Evolutionary conservation across 2,888 invertebrate species (phyloP), one percentile per base, ranked within the genome.

Genomic region (Tachina lurida): DNA sequence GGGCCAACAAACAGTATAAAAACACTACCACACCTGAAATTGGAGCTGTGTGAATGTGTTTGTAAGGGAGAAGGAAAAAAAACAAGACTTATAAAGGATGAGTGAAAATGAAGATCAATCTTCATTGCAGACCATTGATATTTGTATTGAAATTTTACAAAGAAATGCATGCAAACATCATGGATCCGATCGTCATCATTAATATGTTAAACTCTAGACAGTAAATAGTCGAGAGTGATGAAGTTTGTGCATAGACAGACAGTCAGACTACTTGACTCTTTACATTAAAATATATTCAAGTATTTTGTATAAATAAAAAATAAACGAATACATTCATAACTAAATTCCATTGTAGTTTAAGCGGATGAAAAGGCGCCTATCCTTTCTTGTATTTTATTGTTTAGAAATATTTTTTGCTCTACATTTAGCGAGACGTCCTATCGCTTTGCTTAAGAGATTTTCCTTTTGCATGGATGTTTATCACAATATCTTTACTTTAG

Each of bases 341-440:
- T n/a, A 63, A 67, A 71, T 19, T 71, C 49, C 22, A 54, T 84
- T 85, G 74, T 78, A 54, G 17, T 68, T 73, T 63, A 81, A 81
- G 84, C 81, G 81, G 77, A 75, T 85, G 60, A 85, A 82, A 82
- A 82, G 85, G 85, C 85, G 85, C 85, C 85, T 82, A 17, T 17
- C 52, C 54, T 52, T 43, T 17, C 52, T 63, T 58, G 52, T 76
- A 12, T 77, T 68, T 63, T 52, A 43, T 65, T 80, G 80, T 80
- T 75, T 67, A 39, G 54, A 54, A 62, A 67, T 82, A 31, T 65
- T 31, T 31, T 31, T 83, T 83, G 43, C 58, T 65, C 58, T 76
- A 71, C 54, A 71, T 77, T 76, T 47, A 31, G 49, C 43, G 60
- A 39, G 19, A 45, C 17, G 17, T 43, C 41, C 15, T 47, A 17